A percentile compares a stretch with the other conserved stretches of the same genome.
Conservation (phyloP, 1,140 invertebrate genomes). For the Ericerus pela region DNA sequence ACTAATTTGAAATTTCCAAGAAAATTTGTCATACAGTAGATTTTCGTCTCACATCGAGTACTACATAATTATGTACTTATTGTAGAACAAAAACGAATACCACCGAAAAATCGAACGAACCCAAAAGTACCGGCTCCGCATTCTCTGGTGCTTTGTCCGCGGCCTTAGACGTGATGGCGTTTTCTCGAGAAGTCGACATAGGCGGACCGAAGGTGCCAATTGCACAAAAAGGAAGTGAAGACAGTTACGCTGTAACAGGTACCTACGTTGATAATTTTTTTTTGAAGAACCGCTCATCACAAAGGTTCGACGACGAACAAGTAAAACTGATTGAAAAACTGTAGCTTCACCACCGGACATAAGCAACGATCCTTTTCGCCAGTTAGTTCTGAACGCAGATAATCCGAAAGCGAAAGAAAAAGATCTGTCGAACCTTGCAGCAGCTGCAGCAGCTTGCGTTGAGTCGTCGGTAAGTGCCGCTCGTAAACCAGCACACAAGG, state of each 20-base stretch:
- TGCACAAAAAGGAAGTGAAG: not conserved
- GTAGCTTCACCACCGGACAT: not conserved
- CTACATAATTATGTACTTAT: not conserved
- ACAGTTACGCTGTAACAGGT: constrained; percentile 11
- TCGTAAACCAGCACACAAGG: not conserved
- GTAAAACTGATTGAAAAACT: not conserved
- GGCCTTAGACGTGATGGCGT: constrained; percentile 67
- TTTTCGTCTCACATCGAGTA: not conserved
- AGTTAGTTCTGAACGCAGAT: constrained; percentile 37
- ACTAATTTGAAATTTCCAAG: not conserved
- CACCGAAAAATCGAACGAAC: not conserved
- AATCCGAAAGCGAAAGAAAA: constrained; percentile 30
- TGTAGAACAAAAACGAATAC: constrained; percentile 7
- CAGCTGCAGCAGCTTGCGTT: constrained; percentile 19
- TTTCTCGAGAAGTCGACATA: constrained; percentile 50
- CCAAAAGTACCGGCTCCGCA: not conserved
- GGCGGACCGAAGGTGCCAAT: constrained; percentile 20
- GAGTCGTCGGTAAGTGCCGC: not conserved
- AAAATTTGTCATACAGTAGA: not conserved
- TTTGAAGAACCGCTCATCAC: constrained; percentile 8
- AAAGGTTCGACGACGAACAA: not conserved
- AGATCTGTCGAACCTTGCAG: constrained; percentile 22
- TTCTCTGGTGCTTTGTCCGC: constrained; percentile 43
- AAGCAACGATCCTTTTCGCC: constrained; percentile 36
- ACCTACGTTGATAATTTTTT: constrained; percentile 15